Evolutionary conservation across 2,113 vertebrate genomes (phyloP), one percentile per base, ranked within the genome.

Genomic region (Pandion haliaetus): DNA sequence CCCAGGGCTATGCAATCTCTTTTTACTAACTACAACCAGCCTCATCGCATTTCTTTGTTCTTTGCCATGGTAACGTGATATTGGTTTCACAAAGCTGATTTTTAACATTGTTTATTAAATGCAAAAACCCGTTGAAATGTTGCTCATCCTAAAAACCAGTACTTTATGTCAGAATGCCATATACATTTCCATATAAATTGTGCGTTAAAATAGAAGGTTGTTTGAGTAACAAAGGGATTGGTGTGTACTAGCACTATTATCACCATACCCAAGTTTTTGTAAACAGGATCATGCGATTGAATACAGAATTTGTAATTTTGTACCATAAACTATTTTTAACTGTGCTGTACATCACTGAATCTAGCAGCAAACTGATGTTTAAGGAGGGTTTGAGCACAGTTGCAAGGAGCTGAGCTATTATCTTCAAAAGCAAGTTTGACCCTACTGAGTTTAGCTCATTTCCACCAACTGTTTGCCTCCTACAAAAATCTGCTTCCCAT

Each of bases 341-440:
- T 17, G 25, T 2, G 55, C 38, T 32, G 44, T 3, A 11, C 67
- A 12, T 8, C 18, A 23, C 4, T 0, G 54, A 16, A 14, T 28
- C 32, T 28, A 47, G 29, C 54, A 61, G 95, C 91, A 81, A 54
- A 26, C 49, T 50, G 44, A 25, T 26, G 47, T 9, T 49, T 45
- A 34, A 69, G 91, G 74, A 77, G 36, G 54, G 42, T 34, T 11
- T 58, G 76, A 63, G 91, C 88, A 13, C 42, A 88, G 52, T 42
- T 72, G 82, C 57, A 19, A 49, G 28, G 0, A 25, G 47, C 82
- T 59, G 12, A 88, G 89, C 83, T 61, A 44, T 73, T 12, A 21
- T 70, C 92, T 93, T 93, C 95, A 95, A 94, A 94, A 70, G 81
- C 89, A 28, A 63, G 11, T 55, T 20, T 88, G 82, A 94, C 83